Conservation (phyloP, 2,888 invertebrate species). For the Entomobrya multifasciata region DNA sequence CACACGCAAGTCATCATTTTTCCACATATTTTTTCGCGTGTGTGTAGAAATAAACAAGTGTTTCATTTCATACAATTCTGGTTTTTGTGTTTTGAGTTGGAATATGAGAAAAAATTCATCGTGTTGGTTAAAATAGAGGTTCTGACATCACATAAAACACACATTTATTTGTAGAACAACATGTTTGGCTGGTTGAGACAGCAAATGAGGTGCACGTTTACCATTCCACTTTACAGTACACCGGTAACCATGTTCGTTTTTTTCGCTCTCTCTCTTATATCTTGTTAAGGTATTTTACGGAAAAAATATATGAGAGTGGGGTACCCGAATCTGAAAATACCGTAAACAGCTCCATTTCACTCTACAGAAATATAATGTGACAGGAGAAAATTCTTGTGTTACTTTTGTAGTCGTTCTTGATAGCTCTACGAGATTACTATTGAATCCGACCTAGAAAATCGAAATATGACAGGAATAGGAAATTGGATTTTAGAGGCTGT, state of each 20-base stretch:
- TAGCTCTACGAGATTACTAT: not conserved
- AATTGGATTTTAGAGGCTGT: constrained; percentile 38
- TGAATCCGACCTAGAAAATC: constrained; percentile 1
- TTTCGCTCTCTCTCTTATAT: too few species aligned
- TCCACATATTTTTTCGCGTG: constrained; percentile 16
- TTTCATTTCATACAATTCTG: not conserved
- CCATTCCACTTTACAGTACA: not conserved
- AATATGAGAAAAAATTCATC: constrained; percentile 10
- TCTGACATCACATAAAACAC: constrained; percentile 35
- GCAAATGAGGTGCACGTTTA: not conserved
- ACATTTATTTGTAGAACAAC: constrained; percentile 27
- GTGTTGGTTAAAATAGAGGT: constrained; percentile 29
- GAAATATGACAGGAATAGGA: constrained; percentile 53
- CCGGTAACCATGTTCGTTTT: too few species aligned
- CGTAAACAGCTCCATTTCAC: constrained; percentile 27
- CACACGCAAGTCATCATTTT: constrained; percentile 40
- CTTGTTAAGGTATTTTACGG: not conserved
- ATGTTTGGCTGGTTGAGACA: not conserved
- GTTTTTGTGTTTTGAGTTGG: not conserved
- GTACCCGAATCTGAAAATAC: not conserved
- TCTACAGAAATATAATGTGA: not conserved
- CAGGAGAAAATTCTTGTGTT: constrained; percentile 3
- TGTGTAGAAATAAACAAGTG: too few species aligned
- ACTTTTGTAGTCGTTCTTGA: not conserved
- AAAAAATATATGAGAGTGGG: not conserved